phyloP scores from a whole-genome alignment of 2,797 vertebrate species.

The Trichosurus vulpecula region DNA sequence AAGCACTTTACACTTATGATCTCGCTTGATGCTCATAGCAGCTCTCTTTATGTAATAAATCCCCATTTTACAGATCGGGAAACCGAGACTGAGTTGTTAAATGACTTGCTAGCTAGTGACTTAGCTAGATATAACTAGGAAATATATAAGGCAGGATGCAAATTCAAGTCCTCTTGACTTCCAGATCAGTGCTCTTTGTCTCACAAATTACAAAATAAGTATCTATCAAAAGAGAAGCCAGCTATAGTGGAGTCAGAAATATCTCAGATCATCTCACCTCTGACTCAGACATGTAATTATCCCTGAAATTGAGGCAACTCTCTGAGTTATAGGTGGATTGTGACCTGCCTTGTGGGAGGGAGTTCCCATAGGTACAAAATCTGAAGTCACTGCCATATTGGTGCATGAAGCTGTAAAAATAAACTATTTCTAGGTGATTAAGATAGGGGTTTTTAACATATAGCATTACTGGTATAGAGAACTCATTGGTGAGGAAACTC shows the following conservation, averaged over 20 bases:
- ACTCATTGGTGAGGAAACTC: background rate
- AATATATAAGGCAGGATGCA: background rate
- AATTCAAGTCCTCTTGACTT: background rate
- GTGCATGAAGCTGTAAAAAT: slow-evolving; percentile 15
- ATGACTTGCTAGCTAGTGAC: background rate
- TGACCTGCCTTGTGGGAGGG: background rate
- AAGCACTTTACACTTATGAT: background rate
- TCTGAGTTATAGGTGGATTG: background rate
- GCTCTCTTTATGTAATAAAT: background rate
- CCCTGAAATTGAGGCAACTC: background rate
- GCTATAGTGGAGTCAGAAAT: background rate
- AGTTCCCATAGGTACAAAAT: background rate
- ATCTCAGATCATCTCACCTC: background rate
- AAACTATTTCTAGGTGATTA: background rate
- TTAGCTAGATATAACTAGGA: background rate
- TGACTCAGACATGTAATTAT: background rate
- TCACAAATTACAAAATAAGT: background rate
- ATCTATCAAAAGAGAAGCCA: background rate
- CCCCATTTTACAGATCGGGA: background rate
- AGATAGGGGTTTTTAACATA: background rate
- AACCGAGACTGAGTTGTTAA: background rate
- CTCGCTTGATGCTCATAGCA: background rate
- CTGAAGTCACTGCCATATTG: too few relatives aligned
- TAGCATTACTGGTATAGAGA: background rate
- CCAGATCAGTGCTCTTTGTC: background rate